Evolutionary conservation across 2,888 invertebrate species (phyloP).

Genomic region (Apotomis turbidana): DNA sequence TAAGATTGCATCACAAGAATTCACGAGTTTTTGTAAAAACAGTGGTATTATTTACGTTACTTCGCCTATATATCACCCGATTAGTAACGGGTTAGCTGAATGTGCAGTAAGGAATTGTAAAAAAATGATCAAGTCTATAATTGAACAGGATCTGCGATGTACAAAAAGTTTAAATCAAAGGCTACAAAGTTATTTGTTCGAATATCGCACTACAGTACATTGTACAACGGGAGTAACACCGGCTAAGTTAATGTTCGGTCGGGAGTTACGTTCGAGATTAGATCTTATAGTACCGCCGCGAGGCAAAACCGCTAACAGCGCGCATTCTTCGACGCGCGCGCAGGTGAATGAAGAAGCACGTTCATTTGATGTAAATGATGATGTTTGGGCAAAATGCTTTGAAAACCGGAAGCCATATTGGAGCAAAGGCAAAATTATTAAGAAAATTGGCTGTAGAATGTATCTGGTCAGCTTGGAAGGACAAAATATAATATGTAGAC

Average conservation of each 20-base stretch:
- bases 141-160: slow-evolving; percentile 9
- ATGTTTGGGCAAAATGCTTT: slow-evolving; percentile 21
- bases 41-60: slow-evolving; percentile 10
- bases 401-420: neutral
- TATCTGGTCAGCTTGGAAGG: too few relatives aligned
- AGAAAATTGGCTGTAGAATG: too few relatives aligned
- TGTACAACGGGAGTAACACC: slow-evolving; percentile 19
- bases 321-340: too few relatives aligned
- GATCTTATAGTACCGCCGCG: slow-evolving; percentile 17
- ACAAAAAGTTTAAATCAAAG: neutral
- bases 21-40: neutral
- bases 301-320: too few relatives aligned
- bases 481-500: too few relatives aligned
- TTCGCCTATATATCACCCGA: slow-evolving; percentile 18
- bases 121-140: slow-evolving; percentile 6
- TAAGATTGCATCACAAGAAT: slow-evolving; percentile 8
- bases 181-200: slow-evolving; percentile 5
- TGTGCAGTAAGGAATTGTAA: neutral
- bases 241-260: slow-evolving; percentile 21
- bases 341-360: neutral
- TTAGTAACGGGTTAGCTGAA: slow-evolving; percentile 10
- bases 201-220: neutral
- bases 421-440: too few relatives aligned
- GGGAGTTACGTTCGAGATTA: slow-evolving; percentile 15
- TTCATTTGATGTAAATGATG: neutral